phyloP scores from a whole-genome alignment of 2,113 vertebrate species.

The Rhegmatorhina hoffmannsi region DNA sequence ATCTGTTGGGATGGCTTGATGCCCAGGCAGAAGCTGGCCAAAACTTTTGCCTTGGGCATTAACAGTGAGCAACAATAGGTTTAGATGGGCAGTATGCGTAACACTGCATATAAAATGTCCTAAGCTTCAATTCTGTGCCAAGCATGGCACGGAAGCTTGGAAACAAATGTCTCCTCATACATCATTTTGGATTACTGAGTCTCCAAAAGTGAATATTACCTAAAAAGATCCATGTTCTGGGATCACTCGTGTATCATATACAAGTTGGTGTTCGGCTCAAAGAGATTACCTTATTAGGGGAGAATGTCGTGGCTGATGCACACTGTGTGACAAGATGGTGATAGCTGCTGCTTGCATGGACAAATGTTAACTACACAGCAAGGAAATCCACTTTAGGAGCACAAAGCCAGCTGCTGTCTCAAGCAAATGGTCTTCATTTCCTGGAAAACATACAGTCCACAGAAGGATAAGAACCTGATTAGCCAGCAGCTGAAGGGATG shows the following conservation, averaged over 20 bases:
- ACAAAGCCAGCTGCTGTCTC: neutral
- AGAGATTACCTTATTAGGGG: neutral
- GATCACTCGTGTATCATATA: neutral
- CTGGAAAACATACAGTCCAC: slow-evolving; percentile 8
- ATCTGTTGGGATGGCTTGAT: slow-evolving; percentile 67
- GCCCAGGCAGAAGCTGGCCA: slow-evolving; percentile 66
- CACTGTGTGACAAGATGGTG: neutral
- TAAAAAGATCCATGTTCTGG: neutral
- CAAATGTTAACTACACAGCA: neutral
- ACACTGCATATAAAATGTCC: slow-evolving; percentile 38
- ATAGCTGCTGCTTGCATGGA: neutral
- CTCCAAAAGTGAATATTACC: neutral
- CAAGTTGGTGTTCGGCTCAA: neutral
- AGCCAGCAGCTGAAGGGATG: neutral
- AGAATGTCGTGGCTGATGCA: neutral
- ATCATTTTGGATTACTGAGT: neutral
- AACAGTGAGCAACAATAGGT: slow-evolving; percentile 59
- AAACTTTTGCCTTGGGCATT: slow-evolving; percentile 69
- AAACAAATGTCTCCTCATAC: slow-evolving; percentile 38
- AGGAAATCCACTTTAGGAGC: neutral
- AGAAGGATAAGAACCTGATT: neutral
- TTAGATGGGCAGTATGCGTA: slow-evolving; percentile 44
- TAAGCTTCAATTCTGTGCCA: slow-evolving; percentile 22
- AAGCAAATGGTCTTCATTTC: slow-evolving; percentile 41
- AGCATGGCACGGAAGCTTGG: neutral